Evolutionary conservation across 2,113 vertebrate species (phyloP), one percentile per base, ranked within the genome.

Genomic region (Oncorhynchus gorbuscha): DNA sequence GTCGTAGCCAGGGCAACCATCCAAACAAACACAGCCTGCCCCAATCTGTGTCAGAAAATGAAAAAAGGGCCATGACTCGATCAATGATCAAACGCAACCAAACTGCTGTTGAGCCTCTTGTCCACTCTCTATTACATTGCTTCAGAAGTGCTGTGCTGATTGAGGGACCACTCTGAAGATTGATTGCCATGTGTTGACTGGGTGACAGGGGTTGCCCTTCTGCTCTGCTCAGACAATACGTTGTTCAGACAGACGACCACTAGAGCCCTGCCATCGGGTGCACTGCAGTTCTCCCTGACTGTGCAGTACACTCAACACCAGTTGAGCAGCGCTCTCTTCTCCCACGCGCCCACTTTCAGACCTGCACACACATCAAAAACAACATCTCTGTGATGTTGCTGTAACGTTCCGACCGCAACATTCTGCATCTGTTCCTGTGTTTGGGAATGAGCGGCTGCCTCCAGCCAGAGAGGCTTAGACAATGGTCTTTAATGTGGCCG

Each of bases 21-120:
- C 69, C 77, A 77, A 89, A 87, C 83, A 87, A 87, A 87, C 88
- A 85, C 14, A 39, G 30, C 35, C 74, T 18, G 4, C 30, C 58
- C 66, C 14, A 55, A 18, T 55, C 51, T 55, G 61, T 80, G 73
- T 75, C 76, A 81, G 71, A 20, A 35, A 45, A 35, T 74, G 72
- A 76, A 76, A 81, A 76, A 76, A 9, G n/a, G 7, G 5, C 59
- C n/a, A 8, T 62, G 6, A 14, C 20, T 62, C 6, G n/a, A 62
- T 62, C 59, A 62, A 22, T 62, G 5, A 62, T 24, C 59, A 62
- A 62, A 62, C 59, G 5, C 3, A 62, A 22, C 59, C 20, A 22
- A 62, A 22, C 59, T 62, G 59, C 59, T 62, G n/a, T 62, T 8
- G 7, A 22, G n/a, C 59, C 59, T 24, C 59, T 62, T 22, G 59